phyloP scores from a whole-genome alignment of 2,888 invertebrate genomes.

The Xylophagus ater region DNA sequence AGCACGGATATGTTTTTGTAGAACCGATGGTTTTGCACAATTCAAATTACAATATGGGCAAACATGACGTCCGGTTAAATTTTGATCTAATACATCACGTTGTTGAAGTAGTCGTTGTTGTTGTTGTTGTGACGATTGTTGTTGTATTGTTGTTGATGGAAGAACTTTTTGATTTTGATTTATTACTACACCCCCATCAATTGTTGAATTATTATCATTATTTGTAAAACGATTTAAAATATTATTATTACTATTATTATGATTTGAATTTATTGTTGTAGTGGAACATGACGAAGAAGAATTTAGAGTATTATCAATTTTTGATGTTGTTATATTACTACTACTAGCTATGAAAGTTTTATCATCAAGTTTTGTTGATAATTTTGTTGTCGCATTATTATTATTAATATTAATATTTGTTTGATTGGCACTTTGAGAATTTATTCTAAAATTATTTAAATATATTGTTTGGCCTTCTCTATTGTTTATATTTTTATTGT shows the following conservation, averaged over 20 bases:
- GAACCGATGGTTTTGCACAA: conserved; percentile 86
- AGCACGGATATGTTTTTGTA: conserved; percentile 87
- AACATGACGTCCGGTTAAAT: conserved; percentile 54
- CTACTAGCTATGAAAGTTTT: no score
- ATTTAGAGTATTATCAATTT: not conserved
- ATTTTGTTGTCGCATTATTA: no score
- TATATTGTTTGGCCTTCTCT: not conserved
- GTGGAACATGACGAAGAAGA: no score
- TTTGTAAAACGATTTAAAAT: no score
- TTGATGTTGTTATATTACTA: not conserved
- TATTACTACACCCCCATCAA: no score
- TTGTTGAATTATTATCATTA: no score
- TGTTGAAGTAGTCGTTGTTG: conserved; percentile 6
- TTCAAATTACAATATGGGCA: conserved; percentile 81
- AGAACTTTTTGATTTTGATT: not conserved
- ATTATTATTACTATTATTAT: no score
- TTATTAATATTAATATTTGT: no score
- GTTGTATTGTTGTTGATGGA: not conserved
- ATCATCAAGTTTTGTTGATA: no score
- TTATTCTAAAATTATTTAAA: not conserved
- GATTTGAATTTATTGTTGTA: no score
- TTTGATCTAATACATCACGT: conserved; percentile 8
- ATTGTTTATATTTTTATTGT: no score
- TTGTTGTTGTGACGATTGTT: conserved; percentile 5
- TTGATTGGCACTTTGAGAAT: conserved; percentile 12